Evolutionary conservation across 2,888 invertebrate genomes (phyloP).

Genomic region (Cybosia mesomella): DNA sequence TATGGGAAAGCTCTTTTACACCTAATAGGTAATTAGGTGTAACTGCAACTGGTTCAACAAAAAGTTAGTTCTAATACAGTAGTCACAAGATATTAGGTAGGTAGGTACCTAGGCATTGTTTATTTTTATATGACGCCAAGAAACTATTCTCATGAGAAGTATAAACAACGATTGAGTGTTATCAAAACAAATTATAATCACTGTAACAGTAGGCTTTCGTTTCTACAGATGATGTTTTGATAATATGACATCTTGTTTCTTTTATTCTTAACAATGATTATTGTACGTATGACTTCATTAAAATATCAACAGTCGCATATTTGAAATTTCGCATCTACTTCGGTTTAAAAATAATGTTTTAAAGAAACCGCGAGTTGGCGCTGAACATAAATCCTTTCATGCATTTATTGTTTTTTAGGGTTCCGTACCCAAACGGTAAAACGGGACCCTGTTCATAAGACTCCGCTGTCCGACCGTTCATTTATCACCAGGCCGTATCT

Average conservation of each 20-base stretch:
- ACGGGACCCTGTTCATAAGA: too few species aligned
- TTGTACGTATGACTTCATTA: neutral
- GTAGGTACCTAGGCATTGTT: too few species aligned
- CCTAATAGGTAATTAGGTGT: too few species aligned
- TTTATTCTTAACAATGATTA: constrained; percentile 21
- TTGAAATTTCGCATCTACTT: neutral
- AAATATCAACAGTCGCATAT: constrained; percentile 5
- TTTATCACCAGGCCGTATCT: too few species aligned
- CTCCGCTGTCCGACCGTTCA: too few species aligned
- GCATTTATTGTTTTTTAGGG: too few species aligned
- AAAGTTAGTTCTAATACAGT: neutral
- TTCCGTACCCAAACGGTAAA: too few species aligned
- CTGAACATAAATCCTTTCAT: neutral
- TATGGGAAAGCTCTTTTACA: too few species aligned
- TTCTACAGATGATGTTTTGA: constrained; percentile 41
- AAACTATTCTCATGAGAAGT: constrained; percentile 36
- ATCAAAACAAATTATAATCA: constrained; percentile 38
- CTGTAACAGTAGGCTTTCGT: neutral
- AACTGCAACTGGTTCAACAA: neutral
- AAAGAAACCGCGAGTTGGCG: neutral
- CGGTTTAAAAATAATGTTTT: neutral
- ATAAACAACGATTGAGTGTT: constrained; percentile 32
- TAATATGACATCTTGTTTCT: constrained; percentile 22
- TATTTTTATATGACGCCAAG: constrained; percentile 20
- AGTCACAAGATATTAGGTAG: neutral